Percentiles rank a stretch among this genome's conserved stretches.
These are phyloP conservation scores for Anguilla japonica DNA, from an alignment of 2,113 vertebrate species.

Conservation along the genomic window DNA sequence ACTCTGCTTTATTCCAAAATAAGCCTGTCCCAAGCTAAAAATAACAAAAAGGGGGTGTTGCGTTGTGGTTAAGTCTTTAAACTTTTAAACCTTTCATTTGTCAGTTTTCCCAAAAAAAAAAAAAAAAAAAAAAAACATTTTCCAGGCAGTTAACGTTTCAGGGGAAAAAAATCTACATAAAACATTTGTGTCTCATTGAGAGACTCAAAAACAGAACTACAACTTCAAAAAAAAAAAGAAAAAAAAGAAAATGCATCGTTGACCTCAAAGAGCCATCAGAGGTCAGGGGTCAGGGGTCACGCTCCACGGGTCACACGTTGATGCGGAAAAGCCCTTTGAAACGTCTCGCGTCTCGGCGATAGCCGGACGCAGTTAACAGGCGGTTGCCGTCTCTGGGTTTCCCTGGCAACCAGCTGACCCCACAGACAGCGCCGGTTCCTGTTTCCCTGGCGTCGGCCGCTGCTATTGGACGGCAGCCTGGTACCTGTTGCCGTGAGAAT, in stretches of 20 bases:
- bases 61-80: background rate
- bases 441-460: background rate
- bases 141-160: background rate
- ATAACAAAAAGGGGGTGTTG: background rate
- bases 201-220: too few species aligned
- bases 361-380: background rate
- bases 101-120: background rate
- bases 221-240: too few species aligned
- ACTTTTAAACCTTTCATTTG: background rate
- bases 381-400: conserved; percentile 22
- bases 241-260: too few species aligned
- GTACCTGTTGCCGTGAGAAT: conserved; percentile 22
- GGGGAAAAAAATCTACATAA: background rate
- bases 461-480: conserved; percentile 25
- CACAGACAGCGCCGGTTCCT: background rate
- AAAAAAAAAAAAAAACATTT: background rate
- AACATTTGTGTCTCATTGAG: background rate
- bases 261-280: too few species aligned
- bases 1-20: background rate
- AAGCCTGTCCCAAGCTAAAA: background rate
- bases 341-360: background rate
- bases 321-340: background rate
- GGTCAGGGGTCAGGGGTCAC: background rate
- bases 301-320: background rate
- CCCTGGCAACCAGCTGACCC: conserved; percentile 34